Evolutionary conservation across 1,140 invertebrate species (phyloP).

Genomic region (Drusus annulatus): DNA sequence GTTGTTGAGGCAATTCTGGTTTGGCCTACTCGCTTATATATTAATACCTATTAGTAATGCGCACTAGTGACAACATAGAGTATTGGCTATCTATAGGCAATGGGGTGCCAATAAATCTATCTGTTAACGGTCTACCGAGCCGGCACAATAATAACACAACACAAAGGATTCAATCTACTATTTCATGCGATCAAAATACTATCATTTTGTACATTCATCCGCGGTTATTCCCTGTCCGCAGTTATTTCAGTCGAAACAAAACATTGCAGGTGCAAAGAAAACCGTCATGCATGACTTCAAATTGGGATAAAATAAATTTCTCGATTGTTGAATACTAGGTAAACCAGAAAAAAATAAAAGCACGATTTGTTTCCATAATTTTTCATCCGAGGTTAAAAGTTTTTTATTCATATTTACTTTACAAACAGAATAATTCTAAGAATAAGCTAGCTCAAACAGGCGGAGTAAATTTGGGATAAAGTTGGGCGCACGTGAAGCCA

Average conservation of each 20-base stretch:
- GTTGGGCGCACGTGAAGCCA: no score
- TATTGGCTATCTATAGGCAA: no score
- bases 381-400: background rate
- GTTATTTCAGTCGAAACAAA: background rate
- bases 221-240: background rate
- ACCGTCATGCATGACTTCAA: background rate
- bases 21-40: no score
- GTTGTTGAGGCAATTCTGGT: no score
- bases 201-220: slow-evolving; percentile 6
- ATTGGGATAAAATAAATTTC: background rate
- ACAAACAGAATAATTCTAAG: no score
- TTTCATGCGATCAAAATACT: slow-evolving; percentile 26
- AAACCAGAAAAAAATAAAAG: background rate
- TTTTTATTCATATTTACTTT: background rate
- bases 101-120: slow-evolving; percentile 14
- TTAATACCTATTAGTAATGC: no score
- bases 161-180: slow-evolving; percentile 27
- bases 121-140: background rate
- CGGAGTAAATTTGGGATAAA: no score
- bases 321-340: no score
- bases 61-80: no score
- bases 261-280: background rate
- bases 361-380: background rate
- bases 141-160: background rate
- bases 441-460: no score